These are phyloP conservation scores for Sinocyclocheilus anshuiensis DNA, from an alignment of 2,113 vertebrate species.

Conservation along the genomic window DNA sequence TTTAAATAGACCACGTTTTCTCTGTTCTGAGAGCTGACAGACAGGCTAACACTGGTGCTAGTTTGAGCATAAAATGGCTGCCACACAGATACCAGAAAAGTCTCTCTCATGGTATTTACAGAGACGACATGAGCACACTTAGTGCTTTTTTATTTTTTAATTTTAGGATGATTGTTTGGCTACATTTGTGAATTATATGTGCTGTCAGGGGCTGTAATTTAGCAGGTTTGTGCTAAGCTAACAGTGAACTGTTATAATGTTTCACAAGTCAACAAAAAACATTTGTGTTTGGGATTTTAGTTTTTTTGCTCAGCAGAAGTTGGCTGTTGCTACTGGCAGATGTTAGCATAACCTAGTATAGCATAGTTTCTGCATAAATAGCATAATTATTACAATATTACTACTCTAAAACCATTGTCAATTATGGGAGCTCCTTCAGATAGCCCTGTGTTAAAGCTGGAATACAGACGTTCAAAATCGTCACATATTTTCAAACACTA, in stretches of 20 bases:
- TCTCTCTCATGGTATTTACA: not conserved
- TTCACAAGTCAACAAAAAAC: not conserved
- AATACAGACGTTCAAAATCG: too few species aligned
- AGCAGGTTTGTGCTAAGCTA: not conserved
- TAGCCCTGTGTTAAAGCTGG: too few species aligned
- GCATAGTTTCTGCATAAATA: too few species aligned
- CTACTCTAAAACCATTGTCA: too few species aligned
- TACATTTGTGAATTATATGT: not conserved
- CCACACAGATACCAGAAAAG: not conserved
- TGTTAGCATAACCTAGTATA: too few species aligned
- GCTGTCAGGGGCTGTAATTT: not conserved
- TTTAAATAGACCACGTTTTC: too few species aligned
- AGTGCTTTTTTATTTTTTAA: not conserved
- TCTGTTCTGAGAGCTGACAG: not conserved
- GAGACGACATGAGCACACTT: not conserved
- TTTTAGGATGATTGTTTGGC: not conserved
- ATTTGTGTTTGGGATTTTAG: not conserved
- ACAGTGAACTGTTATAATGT: not conserved
- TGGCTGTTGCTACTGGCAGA: too few species aligned
- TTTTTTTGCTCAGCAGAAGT: too few species aligned
- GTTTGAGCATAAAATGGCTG: not conserved
- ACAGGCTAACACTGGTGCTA: not conserved
- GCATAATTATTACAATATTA: too few species aligned
- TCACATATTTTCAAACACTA: too few species aligned
- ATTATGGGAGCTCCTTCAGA: too few species aligned